Evolutionary conservation across 2,797 vertebrate genomes (phyloP).

Genomic region (Thalassophryne amazonica): DNA sequence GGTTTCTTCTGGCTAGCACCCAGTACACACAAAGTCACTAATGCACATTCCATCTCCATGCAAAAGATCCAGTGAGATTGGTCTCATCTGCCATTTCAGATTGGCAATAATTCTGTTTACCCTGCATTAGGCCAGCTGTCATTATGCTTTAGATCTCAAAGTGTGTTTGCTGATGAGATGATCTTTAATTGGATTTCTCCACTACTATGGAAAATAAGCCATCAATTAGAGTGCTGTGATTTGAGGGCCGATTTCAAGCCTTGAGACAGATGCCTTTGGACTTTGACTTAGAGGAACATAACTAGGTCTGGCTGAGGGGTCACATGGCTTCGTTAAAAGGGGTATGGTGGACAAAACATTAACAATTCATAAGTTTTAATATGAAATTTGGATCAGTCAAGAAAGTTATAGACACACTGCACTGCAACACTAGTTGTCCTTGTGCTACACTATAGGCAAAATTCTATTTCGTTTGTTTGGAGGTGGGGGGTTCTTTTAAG

Average conservation of each 20-base stretch:
- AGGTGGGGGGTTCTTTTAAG: too few relatives aligned
- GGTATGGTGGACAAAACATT: too few relatives aligned
- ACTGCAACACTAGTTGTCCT: too few relatives aligned
- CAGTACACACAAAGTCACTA: too few relatives aligned
- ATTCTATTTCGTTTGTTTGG: too few relatives aligned
- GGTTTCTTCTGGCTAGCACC: too few relatives aligned
- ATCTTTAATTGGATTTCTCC: slow-evolving; percentile 69
- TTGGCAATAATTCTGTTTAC: slow-evolving; percentile 30
- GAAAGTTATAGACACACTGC: neutral
- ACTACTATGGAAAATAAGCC: slow-evolving; percentile 68
- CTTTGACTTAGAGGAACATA: slow-evolving; percentile 39
- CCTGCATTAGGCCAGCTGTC: slow-evolving; percentile 35
- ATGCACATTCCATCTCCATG: too few relatives aligned
- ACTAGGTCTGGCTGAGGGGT: neutral
- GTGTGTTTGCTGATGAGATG: slow-evolving; percentile 65
- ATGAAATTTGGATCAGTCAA: slow-evolving; percentile 1
- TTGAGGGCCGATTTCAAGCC: slow-evolving; percentile 57
- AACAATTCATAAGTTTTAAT: too few relatives aligned
- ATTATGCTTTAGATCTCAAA: slow-evolving; percentile 40
- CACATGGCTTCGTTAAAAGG: neutral
- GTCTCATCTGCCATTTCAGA: slow-evolving; percentile 12
- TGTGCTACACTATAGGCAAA: too few relatives aligned
- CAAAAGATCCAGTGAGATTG: slow-evolving; percentile 7
- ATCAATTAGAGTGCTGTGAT: slow-evolving; percentile 68
- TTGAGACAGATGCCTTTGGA: slow-evolving; percentile 63